These are phyloP conservation scores for Scarus forsteni DNA, from an alignment of 2,797 vertebrate species.

Conservation along the genomic window DNA sequence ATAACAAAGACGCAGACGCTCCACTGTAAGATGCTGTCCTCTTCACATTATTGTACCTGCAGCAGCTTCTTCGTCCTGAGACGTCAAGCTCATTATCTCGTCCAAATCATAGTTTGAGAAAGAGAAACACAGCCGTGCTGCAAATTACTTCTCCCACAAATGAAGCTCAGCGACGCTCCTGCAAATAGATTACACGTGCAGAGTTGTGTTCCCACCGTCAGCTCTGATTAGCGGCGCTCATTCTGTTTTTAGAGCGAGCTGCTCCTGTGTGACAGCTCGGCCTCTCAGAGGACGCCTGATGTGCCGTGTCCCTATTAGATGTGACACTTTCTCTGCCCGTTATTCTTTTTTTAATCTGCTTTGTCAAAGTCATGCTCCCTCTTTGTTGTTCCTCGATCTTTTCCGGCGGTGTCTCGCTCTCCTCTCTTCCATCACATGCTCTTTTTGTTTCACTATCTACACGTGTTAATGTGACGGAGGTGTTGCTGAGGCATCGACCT, in stretches of 20 bases:
- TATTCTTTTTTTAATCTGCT: slow-evolving; percentile 73
- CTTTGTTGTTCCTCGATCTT: slow-evolving; percentile 42
- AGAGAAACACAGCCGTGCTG: slow-evolving; percentile 54
- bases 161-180: slow-evolving; percentile 47
- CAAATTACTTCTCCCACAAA: slow-evolving; percentile 69
- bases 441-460: slow-evolving; percentile 24
- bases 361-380: slow-evolving; percentile 59
- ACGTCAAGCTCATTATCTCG: slow-evolving; percentile 67
- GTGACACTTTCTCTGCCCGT: slow-evolving; percentile 71
- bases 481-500: slow-evolving; percentile 40
- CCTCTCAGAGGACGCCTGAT: slow-evolving; percentile 60
- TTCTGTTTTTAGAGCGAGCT: slow-evolving; percentile 63
- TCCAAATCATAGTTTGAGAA: slow-evolving; percentile 52
- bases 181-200: slow-evolving; percentile 68
- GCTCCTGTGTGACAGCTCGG: slow-evolving; percentile 57
- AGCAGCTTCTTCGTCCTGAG: slow-evolving; percentile 55
- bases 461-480: slow-evolving; percentile 35
- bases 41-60: slow-evolving; percentile 33
- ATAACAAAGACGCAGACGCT: slow-evolving; percentile 1
- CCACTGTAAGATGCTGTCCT: slow-evolving; percentile 23
- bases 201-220: slow-evolving; percentile 68
- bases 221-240: slow-evolving; percentile 66
- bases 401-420: neutral
- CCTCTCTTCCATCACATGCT: slow-evolving; percentile 1
- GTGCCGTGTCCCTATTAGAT: slow-evolving; percentile 75